phyloP scores from a whole-genome alignment of 2,797 vertebrate species.

The Sebastes iracundus region DNA sequence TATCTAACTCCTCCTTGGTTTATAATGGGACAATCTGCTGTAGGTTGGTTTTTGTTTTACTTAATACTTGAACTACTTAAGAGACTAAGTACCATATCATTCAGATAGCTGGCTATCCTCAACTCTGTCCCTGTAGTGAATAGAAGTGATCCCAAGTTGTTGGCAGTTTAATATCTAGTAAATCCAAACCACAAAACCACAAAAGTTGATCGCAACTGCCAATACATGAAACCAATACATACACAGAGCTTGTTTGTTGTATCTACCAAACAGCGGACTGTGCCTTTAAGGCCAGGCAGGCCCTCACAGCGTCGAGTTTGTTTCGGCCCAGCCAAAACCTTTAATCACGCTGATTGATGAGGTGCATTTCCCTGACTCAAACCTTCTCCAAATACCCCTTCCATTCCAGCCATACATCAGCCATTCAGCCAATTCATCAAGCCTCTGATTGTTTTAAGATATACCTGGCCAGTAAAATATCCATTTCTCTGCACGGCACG shows the following conservation, averaged over 20 bases:
- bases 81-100: not conserved
- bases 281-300: constrained; percentile 68
- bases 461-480: constrained; percentile 78
- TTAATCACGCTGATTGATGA: constrained; percentile 82
- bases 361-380: constrained; percentile 80
- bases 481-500: constrained; percentile 59
- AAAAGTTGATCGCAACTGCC: not conserved
- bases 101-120: not conserved
- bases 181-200: not conserved
- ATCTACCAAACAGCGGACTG: constrained; percentile 24
- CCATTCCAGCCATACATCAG: constrained; percentile 74
- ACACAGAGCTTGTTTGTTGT: constrained; percentile 17
- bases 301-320: constrained; percentile 64
- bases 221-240: not conserved
- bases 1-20: constrained; percentile 19
- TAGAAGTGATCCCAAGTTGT: not conserved
- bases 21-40: not conserved
- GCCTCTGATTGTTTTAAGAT: constrained; percentile 78
- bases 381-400: constrained; percentile 75
- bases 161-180: not conserved
- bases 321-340: constrained; percentile 70
- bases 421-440: constrained; percentile 76
- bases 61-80: constrained; percentile 2
- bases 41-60: not conserved
- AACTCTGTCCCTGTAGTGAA: not conserved